Evolutionary conservation across 2,888 invertebrate species (phyloP).

Genomic region (Bruchidius siliquastri): DNA sequence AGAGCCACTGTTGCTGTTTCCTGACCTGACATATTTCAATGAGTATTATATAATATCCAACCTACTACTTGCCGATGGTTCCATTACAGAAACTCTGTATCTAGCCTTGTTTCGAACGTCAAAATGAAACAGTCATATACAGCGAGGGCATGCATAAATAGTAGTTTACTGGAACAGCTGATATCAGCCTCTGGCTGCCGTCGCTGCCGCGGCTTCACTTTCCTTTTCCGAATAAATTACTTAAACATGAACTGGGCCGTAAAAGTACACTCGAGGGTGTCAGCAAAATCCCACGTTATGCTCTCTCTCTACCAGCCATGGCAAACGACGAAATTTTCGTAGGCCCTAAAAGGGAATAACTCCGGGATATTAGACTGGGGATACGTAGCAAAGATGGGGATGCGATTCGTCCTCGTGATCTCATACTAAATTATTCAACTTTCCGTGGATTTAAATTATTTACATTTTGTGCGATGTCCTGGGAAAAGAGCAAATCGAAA

Average conservation of each 20-base stretch:
- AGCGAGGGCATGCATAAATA: conserved; percentile 14
- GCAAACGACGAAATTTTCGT: background rate
- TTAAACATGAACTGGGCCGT: conserved; percentile 45
- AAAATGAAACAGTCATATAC: background rate
- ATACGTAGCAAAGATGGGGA: background rate
- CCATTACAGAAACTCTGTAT: too few relatives aligned
- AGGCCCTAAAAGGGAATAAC: background rate
- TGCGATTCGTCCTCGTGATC: background rate
- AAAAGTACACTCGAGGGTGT: conserved; percentile 44
- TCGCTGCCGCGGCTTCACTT: conserved; percentile 30
- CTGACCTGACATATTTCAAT: too few relatives aligned
- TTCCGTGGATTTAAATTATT: background rate
- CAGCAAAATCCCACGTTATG: conserved; percentile 35
- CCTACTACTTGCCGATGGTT: too few relatives aligned
- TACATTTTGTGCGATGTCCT: background rate
- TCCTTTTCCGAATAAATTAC: conserved; percentile 46
- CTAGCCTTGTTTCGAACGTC: background rate
- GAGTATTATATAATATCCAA: too few relatives aligned
- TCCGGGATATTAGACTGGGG: background rate
- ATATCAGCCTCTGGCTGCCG: conserved; percentile 21
- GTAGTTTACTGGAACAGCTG: conserved; percentile 34
- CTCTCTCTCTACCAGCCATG: background rate
- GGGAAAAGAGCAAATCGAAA: background rate
- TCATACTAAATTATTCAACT: background rate
- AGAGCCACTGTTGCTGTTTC: too few relatives aligned